Base-by-base conservation (phyloP, 2,797 vertebrate species). In the Falco berigora region DNA sequence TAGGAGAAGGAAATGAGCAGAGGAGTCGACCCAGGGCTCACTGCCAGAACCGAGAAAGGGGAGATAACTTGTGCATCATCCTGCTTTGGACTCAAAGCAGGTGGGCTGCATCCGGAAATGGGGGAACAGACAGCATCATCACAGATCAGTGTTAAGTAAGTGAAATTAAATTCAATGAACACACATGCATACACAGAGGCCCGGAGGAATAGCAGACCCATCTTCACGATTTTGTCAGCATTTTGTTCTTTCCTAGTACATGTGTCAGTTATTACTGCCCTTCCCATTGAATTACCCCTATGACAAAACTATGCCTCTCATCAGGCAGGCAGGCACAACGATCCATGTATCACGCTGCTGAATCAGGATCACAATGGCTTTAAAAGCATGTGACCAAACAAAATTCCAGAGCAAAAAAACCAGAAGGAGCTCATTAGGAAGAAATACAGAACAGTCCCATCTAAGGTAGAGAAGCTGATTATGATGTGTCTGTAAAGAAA, bases 341-440 rank as follows among this genome's bases (percentile, higher is more conserved):
- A 75, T 27, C 34, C 6, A 4, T 3, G 11, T 38, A 79, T 79
- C 44, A 77, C 44, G 9, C 14, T 72, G 58, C 46, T 88, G 46
- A 88, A 81, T 84, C 46, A 69, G 62, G n/a, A 76, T 75, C 50
- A 55, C 62, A 47, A 23, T 9, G n/a, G 13, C 49, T 77, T 84
- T 84, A 77, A 64, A 84, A 61, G 63, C 23, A 3, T 38, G 50
- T 81, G 56, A 50, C 75, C 5, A 7, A 46, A 32, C 28, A 83
- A 80, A 76, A 85, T 22, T 82, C 90, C 23, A 4, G 2, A 86
- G 34, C 12, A 59, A 73, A 92, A 83, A 72, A 5, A 40, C 4
- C 27, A n/a, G 19, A 18, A 1, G 2, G 36, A 88, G 34, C 10
- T 6, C 5, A 27, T 12, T 0, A 0, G 30, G 27, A 30, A 62